Evolutionary conservation across 2,888 invertebrate genomes (phyloP), one percentile per base, ranked within the genome.

Genomic region (Bibio marci): DNA sequence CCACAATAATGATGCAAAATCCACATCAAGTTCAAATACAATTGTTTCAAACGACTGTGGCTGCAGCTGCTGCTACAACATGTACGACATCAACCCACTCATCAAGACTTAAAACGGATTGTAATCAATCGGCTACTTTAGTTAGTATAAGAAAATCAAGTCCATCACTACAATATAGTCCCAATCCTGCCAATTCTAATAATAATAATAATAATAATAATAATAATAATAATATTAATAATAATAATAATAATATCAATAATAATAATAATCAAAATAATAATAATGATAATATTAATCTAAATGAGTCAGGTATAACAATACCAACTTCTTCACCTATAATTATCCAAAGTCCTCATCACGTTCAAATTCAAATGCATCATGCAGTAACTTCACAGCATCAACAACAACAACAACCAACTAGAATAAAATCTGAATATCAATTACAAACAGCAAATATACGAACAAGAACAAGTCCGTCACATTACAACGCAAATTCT

Each of bases 21-120:
- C 22, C 22, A 22, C 22, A 22, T 22, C 22, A 22, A 22, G 22
- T 22, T 22, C 22, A 22, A 22, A 6, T 22, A 22, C 22, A 22
- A 22, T 6, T 22, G 22, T 22, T 22, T 4, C 22, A 67, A 63
- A 56, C 55, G 59, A 50, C 68, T 64, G 52, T 57, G 52, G 38
- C 51, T 51, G 25, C 56, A 52, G 39, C 55, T 48, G 6, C 63
- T 65, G 47, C 64, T 15, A 13, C 32, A 32, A 32, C 32, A 32
- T 15, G 13, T 15, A 17, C 32, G 14, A 15, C 12, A 3, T 19
- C 22, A 34, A 18, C n/a, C n/a, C n/a, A 14, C 11, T 7, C 19
- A 19, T 14, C 19, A 6, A 7, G 10, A 32, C 15, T 4, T 4
- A 32, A 5, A 32, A 32, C 10, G 4, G 13, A 14, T n/a, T 11